phyloP scores from a whole-genome alignment of 2,113 vertebrate genomes.

The Sakesphorus luctuosus region DNA sequence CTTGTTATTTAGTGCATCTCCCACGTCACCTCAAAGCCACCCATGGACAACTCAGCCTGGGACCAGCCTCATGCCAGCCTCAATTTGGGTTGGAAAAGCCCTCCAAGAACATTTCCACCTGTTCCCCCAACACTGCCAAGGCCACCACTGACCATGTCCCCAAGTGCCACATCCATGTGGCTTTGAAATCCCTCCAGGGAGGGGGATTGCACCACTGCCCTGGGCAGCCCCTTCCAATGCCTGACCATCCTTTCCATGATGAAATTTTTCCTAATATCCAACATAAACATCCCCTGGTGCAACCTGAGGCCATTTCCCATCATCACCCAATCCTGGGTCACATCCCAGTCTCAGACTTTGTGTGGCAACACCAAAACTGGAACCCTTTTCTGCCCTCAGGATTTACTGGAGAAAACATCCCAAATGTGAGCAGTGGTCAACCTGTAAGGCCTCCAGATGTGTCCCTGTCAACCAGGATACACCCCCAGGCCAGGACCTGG shows the following conservation, averaged over 20 bases:
- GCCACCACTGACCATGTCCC: background rate
- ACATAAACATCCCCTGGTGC: background rate
- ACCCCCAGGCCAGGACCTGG: background rate
- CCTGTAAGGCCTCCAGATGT: background rate
- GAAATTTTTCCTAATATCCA: background rate
- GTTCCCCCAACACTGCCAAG: background rate
- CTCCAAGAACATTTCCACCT: background rate
- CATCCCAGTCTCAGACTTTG: fast-evolving
- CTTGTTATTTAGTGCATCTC: too few relatives aligned
- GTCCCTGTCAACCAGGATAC: background rate
- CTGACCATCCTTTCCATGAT: background rate
- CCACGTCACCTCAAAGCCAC: background rate
- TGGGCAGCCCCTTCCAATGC: background rate
- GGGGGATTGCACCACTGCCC: background rate
- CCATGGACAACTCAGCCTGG: background rate
- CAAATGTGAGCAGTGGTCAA: background rate
- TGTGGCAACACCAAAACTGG: background rate
- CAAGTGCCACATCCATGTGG: background rate
- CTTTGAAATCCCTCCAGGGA: background rate
- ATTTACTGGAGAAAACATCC: background rate
- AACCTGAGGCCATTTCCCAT: background rate
- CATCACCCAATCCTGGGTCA: background rate
- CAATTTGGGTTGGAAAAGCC: background rate
- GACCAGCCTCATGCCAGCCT: background rate
- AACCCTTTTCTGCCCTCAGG: too few relatives aligned